Evolutionary conservation across 1,140 invertebrate species (phyloP).

Genomic region (Tachypleus tridentatus): DNA sequence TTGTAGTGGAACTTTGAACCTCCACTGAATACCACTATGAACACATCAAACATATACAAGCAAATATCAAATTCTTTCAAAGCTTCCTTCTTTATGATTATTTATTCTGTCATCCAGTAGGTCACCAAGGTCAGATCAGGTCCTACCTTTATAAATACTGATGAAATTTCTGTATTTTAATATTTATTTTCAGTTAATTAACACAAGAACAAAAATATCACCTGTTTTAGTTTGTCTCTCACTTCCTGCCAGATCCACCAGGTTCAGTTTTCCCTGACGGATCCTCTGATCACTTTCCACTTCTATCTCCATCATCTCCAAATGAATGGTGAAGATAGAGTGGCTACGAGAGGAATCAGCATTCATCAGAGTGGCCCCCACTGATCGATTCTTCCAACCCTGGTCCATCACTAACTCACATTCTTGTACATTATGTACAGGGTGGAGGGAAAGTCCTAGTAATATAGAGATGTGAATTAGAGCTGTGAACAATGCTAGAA

Average conservation of each 20-base stretch:
- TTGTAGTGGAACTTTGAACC: too few relatives aligned
- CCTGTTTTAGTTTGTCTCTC: constrained; percentile 72
- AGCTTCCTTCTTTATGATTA: too few relatives aligned
- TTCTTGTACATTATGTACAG: constrained; percentile 58
- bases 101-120: too few relatives aligned
- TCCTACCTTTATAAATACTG: too few relatives aligned
- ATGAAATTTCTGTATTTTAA: too few relatives aligned
- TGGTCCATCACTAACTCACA: constrained; percentile 58
- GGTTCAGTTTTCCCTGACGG: constrained; percentile 60
- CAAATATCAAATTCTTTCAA: too few relatives aligned
- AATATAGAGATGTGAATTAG: not conserved
- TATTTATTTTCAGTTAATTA: too few relatives aligned
- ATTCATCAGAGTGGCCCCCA: constrained; percentile 73
- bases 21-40: too few relatives aligned
- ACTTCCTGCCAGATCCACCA: constrained; percentile 82
- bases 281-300: constrained; percentile 24
- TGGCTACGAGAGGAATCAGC: constrained; percentile 72
- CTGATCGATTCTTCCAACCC: constrained; percentile 59
- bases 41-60: too few relatives aligned
- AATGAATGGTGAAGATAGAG: constrained; percentile 78
- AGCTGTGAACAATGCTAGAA: constrained; percentile 12
- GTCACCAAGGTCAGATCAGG: too few relatives aligned
- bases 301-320: constrained; percentile 63
- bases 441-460: constrained; percentile 52
- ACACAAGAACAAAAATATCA: constrained; percentile 24